Base-by-base conservation (phyloP, 2,797 vertebrate genomes). In the Bufotes viridis region DNA sequence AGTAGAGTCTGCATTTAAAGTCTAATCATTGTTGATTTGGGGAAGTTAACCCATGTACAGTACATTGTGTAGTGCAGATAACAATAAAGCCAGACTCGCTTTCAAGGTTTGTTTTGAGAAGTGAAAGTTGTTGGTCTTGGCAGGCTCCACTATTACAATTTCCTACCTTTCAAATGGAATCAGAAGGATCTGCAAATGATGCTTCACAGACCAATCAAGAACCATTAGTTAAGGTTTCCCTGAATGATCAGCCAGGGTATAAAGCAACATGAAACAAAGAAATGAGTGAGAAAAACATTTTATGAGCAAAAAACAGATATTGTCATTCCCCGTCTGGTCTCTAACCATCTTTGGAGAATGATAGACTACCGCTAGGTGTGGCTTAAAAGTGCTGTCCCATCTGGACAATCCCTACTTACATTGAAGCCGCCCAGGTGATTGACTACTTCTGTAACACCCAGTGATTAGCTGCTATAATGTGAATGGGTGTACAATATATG, bases 21-120 rank as follows among this genome's bases (percentile, higher is more conserved):
- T 29, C 34, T 51, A 65, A 78, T 85, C 72, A 55, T 15, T 26
- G 34, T 53, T 78, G 72, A 26, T 60, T 63, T 13, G 18, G 10
- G 58, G 6, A 78, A 65, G 29, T 78, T 5, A 65, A 53, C 1
- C 60, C 57, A 63, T 61, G 17, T 76, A 75, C 61, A 65, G 17
- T 76, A 75, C 61, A 65, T 78, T 85, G 60, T 61, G 51, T 61
- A 29, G 57, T 55, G 42, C 49, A 13, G 57, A 85, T 63, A 78
- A 78, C 58, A 42, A 17, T 34, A 42, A 81, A 26, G 55, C 65
- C 60, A 57, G 85, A 49, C 78, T 72, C 6, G 14, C 29, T 20
- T 58, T 61, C 85, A 81, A 87, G 65, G 85, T 80, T 58, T 81
- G 78, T 70, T 87, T 72, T 85, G 84, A 85, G 74, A 85, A 85